Evolutionary conservation across 2,888 invertebrate genomes (phyloP), one percentile per base, ranked within the genome.

Genomic region (Torymus auratus): DNA sequence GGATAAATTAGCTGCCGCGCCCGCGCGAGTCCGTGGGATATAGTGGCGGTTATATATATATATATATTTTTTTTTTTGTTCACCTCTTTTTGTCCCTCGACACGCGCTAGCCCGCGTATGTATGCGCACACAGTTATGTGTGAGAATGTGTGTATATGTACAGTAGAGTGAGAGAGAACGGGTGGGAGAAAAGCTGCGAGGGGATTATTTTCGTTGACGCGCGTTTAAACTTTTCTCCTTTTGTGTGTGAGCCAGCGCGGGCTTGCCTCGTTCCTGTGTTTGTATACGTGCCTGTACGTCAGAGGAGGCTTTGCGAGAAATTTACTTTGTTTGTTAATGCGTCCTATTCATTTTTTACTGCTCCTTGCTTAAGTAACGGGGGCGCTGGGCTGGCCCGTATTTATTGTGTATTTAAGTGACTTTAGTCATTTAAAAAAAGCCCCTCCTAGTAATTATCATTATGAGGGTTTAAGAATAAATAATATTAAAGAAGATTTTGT

Each of bases 291-390:
- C 14, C 3, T 41, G 41, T 41, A 13, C 52, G 58, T 76, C 50
- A 70, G 56, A 73, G 41, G 56, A 50, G 69, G 70, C 60, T 68
- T 78, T 69, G 72, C 52, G 28, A 60, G 55, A 73, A 68, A 77
- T 77, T 64, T 81, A 81, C 70, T 74, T 74, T 81, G 65, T 70
- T 77, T 77, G 80, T 68, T 62, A 70, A 75, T 65, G 15, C 55
- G 65, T 68, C 67, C 23, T 55, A 56, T 70, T 60, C 50, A 55
- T 23, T 74, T 70, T 69, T 17, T 64, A 41, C 28, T 55, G 60
- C 11, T 13, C 56, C 11, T n/a, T 68, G 5, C n/a, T 67, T 28
- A 64, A 28, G 12, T 55, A 28, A 28, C 41, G 41, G 41, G 3
- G 28, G 28, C 3, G 28, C 28, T 15, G 17, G 13, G 56, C 28